Evolutionary conservation across 2,888 invertebrate species (phyloP).

Genomic region (Adelphocoris suturalis): DNA sequence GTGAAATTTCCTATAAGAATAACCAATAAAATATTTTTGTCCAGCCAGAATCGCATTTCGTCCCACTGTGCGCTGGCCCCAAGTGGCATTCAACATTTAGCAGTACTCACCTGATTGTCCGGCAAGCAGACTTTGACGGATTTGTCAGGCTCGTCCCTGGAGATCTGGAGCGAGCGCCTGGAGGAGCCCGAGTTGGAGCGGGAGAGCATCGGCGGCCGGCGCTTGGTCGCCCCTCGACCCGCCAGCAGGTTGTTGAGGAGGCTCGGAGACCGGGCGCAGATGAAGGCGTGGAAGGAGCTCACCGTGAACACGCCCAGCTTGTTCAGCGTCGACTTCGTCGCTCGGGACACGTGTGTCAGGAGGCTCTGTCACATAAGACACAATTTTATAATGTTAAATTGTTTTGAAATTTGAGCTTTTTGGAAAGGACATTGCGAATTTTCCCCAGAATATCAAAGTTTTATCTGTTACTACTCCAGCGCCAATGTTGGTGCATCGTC

Average conservation of each 20-base stretch:
- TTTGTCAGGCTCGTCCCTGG: conserved; percentile 91
- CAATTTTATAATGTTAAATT: too few relatives aligned
- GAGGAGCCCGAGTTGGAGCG: conserved; percentile 94
- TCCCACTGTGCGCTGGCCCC: too few relatives aligned
- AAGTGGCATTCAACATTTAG: too few relatives aligned
- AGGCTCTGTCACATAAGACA: conserved; percentile 92
- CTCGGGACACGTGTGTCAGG: conserved; percentile 95
- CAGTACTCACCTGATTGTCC: conserved; percentile 82
- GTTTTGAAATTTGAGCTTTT: too few relatives aligned
- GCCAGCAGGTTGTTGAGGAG: conserved; percentile 94
- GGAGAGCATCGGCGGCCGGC: conserved; percentile 92
- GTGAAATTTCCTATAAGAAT: too few relatives aligned
- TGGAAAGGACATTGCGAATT: not conserved
- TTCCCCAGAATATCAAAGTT: too few relatives aligned
- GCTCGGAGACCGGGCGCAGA: conserved; percentile 96
- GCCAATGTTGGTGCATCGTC: too few relatives aligned
- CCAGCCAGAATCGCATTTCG: too few relatives aligned
- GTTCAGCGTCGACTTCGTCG: conserved; percentile 96
- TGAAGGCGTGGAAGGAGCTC: conserved; percentile 98
- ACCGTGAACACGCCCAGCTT: conserved; percentile 98
- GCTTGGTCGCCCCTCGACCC: conserved; percentile 93
- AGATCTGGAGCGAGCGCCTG: conserved; percentile 92
- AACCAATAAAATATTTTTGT: too few relatives aligned
- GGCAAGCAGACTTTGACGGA: conserved; percentile 94
- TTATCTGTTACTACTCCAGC: too few relatives aligned